Evolutionary conservation across 2,797 vertebrate genomes (phyloP).

Genomic region (Falco biarmicus): DNA sequence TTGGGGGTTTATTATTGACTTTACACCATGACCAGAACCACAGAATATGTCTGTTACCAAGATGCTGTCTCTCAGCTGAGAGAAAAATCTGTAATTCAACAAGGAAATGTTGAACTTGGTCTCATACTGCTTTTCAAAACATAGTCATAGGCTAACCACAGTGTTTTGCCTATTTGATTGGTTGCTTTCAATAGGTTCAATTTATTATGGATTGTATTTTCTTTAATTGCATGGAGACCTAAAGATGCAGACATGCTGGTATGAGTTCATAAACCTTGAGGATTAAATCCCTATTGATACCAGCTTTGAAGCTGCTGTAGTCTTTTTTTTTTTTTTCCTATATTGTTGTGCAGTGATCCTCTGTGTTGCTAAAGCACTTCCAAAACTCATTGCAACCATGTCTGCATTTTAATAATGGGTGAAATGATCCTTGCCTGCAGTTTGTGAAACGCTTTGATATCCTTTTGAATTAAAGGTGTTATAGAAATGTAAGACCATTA

Average conservation of each 20-base stretch:
- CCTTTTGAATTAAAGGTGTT: constrained; percentile 26
- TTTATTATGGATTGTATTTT: background rate
- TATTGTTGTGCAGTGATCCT: background rate
- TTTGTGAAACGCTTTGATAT: constrained; percentile 7
- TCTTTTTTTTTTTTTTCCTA: background rate
- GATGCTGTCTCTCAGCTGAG: background rate
- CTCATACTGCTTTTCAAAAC: background rate
- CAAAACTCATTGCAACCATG: background rate
- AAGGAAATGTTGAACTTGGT: background rate
- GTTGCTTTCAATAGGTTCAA: background rate
- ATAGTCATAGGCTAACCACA: background rate
- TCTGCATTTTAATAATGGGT: background rate
- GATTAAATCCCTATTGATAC: background rate
- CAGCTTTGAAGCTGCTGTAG: background rate
- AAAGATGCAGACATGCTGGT: background rate
- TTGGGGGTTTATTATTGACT: background rate
- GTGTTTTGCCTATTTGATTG: background rate
- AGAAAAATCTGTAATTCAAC: background rate
- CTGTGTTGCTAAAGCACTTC: background rate
- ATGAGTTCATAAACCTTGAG: constrained; percentile 1
- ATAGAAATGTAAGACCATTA: background rate
- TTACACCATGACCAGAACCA: background rate
- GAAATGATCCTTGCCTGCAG: background rate
- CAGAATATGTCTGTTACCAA: background rate
- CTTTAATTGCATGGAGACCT: background rate